These are phyloP conservation scores for Dicentrarchus labrax DNA, from an alignment of 2,113 vertebrate species.

Conservation along the genomic window DNA sequence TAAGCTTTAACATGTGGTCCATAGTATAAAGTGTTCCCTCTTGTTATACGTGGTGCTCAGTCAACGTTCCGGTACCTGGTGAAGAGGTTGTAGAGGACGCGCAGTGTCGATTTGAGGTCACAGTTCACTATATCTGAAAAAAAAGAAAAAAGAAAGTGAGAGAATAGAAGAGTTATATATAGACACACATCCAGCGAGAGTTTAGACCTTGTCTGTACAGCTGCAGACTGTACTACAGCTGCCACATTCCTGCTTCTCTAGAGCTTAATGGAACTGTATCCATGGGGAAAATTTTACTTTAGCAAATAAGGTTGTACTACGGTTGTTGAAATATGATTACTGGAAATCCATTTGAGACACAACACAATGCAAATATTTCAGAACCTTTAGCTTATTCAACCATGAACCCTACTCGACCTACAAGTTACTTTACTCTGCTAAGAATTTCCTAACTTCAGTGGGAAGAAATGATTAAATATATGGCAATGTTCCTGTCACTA, in stretches of 20 bases:
- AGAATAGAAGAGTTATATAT: neutral
- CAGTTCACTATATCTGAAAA: conserved; percentile 97
- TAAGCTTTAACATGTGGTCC: conserved; percentile 43
- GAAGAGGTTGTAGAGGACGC: conserved; percentile 98
- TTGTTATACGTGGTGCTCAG: conserved; percentile 50
- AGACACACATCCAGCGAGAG: neutral
- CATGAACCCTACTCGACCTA: neutral
- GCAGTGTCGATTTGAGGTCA: conserved; percentile 96
- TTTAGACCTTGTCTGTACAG: neutral
- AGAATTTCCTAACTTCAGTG: too few relatives aligned
- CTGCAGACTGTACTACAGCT: neutral
- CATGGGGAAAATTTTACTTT: neutral
- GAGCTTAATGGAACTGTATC: neutral
- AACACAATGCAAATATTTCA: neutral
- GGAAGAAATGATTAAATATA: too few relatives aligned
- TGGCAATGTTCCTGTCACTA: too few relatives aligned
- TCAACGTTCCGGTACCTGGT: conserved; percentile 96
- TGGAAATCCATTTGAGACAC: neutral
- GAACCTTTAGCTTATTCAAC: neutral
- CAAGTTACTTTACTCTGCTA: too few relatives aligned
- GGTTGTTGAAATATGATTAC: neutral
- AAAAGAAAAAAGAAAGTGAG: too few relatives aligned
- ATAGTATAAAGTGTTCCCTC: conserved; percentile 15
- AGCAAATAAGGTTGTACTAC: neutral
- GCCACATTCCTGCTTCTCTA: neutral